These are phyloP conservation scores for Adelosebastes latens DNA, from an alignment of 2,797 vertebrate species.

Conservation along the genomic window DNA sequence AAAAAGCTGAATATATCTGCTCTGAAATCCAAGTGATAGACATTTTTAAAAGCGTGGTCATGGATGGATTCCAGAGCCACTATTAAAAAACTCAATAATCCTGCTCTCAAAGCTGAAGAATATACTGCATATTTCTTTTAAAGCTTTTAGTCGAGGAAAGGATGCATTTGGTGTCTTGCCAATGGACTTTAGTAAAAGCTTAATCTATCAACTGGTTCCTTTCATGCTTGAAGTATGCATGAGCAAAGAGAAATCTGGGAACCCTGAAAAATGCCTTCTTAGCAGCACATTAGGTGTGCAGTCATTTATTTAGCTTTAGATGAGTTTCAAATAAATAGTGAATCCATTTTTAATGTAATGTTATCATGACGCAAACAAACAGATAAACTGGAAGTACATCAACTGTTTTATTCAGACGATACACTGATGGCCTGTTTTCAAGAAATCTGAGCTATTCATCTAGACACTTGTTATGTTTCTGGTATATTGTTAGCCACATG, in stretches of 20 bases:
- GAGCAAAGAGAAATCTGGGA: not conserved
- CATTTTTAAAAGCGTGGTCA: conserved; percentile 10
- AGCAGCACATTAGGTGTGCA: not conserved
- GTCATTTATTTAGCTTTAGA: not conserved
- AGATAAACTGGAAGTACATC: not conserved
- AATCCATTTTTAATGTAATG: not conserved
- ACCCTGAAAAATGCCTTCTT: not conserved
- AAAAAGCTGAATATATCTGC: conserved; percentile 22
- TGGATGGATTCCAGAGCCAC: conserved; percentile 2
- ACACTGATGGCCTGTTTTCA: not conserved
- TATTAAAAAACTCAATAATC: conserved; percentile 11
- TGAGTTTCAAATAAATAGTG: conserved; percentile 5
- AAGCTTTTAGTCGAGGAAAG: not conserved
- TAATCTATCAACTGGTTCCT: conserved; percentile 13
- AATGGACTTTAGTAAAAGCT: conserved; percentile 9
- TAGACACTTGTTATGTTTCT: not conserved
- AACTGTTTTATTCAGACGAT: not conserved
- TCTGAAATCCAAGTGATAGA: conserved; percentile 18
- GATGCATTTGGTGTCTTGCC: conserved; percentile 14
- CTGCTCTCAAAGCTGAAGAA: not conserved
- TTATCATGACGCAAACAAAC: not conserved
- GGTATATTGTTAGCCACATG: not conserved
- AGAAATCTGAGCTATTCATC: not conserved
- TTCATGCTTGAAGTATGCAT: conserved; percentile 1
- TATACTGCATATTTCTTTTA: not conserved